A percentile compares a stretch with the other conserved stretches of the same genome.
phyloP scores from a whole-genome alignment of 2,888 invertebrate genomes.

The Coelogynopora nodosa region DNA sequence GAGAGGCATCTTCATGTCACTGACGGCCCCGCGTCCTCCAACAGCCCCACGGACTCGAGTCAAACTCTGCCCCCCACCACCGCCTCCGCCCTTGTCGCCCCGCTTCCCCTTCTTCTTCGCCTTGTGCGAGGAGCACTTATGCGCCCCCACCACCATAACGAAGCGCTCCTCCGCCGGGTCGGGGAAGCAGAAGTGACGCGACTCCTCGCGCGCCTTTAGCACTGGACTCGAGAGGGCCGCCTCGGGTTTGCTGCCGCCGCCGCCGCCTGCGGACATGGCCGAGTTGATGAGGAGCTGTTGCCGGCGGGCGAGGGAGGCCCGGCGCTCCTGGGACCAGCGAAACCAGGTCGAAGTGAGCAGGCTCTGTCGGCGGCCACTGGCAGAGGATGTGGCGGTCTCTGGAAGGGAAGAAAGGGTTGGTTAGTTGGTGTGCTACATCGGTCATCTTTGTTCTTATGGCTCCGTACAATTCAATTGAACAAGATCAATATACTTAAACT shows the following conservation, averaged over 20 bases:
- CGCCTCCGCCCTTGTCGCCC: background rate
- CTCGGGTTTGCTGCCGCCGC: background rate
- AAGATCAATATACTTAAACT: no score
- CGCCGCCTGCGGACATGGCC: background rate
- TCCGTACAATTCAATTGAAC: no score
- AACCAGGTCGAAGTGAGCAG: background rate
- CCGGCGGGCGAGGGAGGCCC: background rate
- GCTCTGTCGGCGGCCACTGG: background rate
- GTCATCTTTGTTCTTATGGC: no score
- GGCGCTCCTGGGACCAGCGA: slow-evolving; percentile 26
- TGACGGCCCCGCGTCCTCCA: background rate
- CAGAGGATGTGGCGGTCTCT: no score
- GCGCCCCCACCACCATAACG: background rate
- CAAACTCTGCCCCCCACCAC: no score
- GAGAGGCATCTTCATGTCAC: slow-evolving; percentile 50
- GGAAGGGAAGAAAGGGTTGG: no score
- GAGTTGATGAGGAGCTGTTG: background rate
- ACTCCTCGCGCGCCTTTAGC: background rate
- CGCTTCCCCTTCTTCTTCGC: background rate
- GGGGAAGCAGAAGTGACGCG: background rate
- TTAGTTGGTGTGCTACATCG: no score
- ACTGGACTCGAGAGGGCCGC: background rate
- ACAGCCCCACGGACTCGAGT: background rate
- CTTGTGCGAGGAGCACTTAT: background rate
- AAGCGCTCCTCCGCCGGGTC: background rate